Conservation (phyloP, 1,140 invertebrate species). For the Monomorium pharaonis region DNA sequence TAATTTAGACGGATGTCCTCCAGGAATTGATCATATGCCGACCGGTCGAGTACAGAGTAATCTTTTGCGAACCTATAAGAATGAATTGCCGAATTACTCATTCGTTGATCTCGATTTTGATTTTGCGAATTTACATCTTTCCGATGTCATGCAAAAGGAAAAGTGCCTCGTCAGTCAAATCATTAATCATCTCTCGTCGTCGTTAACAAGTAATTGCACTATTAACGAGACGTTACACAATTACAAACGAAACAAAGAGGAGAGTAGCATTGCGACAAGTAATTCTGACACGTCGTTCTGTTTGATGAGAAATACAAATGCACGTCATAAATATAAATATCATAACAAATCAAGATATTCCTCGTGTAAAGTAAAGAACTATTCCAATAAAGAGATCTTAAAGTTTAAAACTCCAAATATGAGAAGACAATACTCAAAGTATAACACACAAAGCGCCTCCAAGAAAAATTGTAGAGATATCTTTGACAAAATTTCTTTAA, state of each 20-base stretch:
- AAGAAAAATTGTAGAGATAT: constrained; percentile 26
- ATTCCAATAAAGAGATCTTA: constrained; percentile 2
- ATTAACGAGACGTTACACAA: constrained; percentile 27
- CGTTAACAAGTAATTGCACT: constrained; percentile 61
- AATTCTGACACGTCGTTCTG: not conserved
- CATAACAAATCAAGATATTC: constrained; percentile 6
- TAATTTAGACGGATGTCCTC: not conserved
- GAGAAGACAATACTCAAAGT: not conserved
- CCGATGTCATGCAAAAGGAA: constrained; percentile 63
- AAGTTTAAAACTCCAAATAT: not conserved
- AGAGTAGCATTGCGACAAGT: constrained; percentile 22
- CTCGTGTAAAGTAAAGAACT: constrained; percentile 23
- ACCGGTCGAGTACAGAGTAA: constrained; percentile 9
- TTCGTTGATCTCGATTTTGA: constrained; percentile 42
- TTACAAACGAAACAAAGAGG: constrained; percentile 24
- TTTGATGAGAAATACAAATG: not conserved
- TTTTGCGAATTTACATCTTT: constrained; percentile 54
- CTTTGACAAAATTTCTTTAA: not conserved
- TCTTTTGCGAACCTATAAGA: not conserved
- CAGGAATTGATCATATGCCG: not conserved
- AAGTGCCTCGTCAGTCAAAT: constrained; percentile 72
- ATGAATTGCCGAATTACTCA: not conserved
- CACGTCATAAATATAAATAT: not conserved
- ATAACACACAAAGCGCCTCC: constrained; percentile 25
- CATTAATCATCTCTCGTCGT: constrained; percentile 74